Percentiles rank a stretch among this genome's conserved stretches.
Evolutionary conservation across 1,140 invertebrate genomes (phyloP).

Genomic region (Neelides sp.): DNA sequence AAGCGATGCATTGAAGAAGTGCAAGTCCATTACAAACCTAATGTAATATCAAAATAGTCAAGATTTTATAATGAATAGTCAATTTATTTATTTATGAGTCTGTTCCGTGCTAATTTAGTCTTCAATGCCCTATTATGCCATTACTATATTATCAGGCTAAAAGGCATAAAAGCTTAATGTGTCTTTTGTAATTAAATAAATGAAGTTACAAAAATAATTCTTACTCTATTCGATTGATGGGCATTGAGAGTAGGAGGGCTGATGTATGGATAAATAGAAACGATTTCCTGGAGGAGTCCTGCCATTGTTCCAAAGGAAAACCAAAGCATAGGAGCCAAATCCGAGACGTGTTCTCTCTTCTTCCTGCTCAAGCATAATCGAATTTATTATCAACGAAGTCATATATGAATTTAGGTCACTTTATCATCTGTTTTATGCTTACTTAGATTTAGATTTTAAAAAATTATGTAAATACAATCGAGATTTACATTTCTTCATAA

Average conservation of each 20-base stretch:
- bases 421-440: too few species aligned
- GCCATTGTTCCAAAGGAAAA: constrained; percentile 96
- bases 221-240: constrained; percentile 75
- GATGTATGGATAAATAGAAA: constrained; percentile 95
- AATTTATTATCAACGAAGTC: too few species aligned
- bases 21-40: constrained; percentile 89
- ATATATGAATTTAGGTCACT: too few species aligned
- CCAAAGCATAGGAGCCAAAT: constrained; percentile 95
- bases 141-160: not conserved
- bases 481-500: too few species aligned
- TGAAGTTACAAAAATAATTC: too few species aligned
- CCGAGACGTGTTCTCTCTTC: constrained; percentile 90
- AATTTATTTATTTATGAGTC: too few species aligned
- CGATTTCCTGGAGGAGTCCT: constrained; percentile 80
- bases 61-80: too few species aligned
- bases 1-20: constrained; percentile 95
- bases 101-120: too few species aligned
- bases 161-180: not conserved
- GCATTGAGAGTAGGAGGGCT: constrained; percentile 91
- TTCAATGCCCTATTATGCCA: not conserved
- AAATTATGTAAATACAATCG: too few species aligned
- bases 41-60: too few species aligned
- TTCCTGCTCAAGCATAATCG: too few species aligned
- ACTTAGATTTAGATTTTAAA: too few species aligned
- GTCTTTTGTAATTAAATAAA: not conserved